phyloP scores from a whole-genome alignment of 2,797 vertebrate species.

The Platyrinchus mystaceus region DNA sequence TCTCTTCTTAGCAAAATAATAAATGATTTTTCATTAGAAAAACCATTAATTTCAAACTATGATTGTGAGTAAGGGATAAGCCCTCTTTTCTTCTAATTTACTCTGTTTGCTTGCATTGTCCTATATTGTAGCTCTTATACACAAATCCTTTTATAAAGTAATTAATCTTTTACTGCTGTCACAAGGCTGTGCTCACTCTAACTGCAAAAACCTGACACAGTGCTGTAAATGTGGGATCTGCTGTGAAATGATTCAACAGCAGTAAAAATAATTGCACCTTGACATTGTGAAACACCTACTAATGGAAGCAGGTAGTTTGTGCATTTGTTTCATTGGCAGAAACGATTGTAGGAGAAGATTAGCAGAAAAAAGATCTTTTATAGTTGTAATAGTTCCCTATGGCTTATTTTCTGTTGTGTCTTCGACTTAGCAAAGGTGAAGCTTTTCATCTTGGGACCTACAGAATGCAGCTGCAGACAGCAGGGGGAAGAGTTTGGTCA shows the following conservation, averaged over 20 bases:
- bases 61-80: neutral
- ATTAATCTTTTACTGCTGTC: slow-evolving; percentile 5
- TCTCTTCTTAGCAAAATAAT: neutral
- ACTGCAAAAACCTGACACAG: neutral
- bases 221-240: slow-evolving; percentile 5
- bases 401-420: slow-evolving; percentile 14
- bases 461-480: slow-evolving; percentile 57
- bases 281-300: neutral
- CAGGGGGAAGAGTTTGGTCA: slow-evolving; percentile 66
- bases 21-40: neutral
- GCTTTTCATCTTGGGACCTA: slow-evolving; percentile 46
- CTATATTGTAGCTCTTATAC: neutral
- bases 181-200: neutral
- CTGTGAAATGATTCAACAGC: slow-evolving; percentile 23
- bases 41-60: neutral
- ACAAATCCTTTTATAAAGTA: neutral
- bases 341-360: neutral
- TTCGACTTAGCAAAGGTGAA: slow-evolving; percentile 60
- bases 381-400: neutral
- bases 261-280: slow-evolving; percentile 38
- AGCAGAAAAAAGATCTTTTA: slow-evolving; percentile 9
- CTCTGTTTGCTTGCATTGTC: neutral
- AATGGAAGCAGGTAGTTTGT: neutral
- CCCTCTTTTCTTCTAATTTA: neutral
- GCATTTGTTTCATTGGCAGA: neutral